Evolutionary conservation across 2,888 invertebrate genomes (phyloP).

Genomic region (Zhuqinia jingwanae): DNA sequence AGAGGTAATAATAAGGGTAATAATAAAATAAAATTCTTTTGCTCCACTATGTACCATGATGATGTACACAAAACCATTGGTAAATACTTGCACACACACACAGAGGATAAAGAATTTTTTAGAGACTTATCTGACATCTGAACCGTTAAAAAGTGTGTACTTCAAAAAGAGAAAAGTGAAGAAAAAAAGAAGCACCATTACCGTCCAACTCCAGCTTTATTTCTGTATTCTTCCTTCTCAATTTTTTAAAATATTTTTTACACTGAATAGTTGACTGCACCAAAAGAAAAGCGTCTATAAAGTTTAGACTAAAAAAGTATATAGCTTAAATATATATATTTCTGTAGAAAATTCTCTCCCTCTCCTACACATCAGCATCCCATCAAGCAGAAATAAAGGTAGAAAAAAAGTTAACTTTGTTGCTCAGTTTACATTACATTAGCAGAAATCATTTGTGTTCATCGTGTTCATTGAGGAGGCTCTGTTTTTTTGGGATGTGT

Average conservation of each 20-base stretch:
- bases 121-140: conserved; percentile 58
- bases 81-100: too few species aligned
- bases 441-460: conserved; percentile 16
- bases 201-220: conserved; percentile 20
- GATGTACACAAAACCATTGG: not conserved
- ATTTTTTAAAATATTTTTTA: not conserved
- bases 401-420: not conserved
- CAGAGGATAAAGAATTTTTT: not conserved
- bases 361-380: too few species aligned
- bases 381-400: too few species aligned
- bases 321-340: too few species aligned
- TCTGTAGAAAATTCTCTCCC: too few species aligned
- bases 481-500: too few species aligned
- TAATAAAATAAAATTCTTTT: not conserved
- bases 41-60: not conserved
- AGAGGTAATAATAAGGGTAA: conserved; percentile 30
- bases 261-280: conserved; percentile 7
- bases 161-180: conserved; percentile 11
- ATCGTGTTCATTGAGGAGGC: conserved; percentile 6
- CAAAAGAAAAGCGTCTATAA: too few species aligned
- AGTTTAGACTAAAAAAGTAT: too few species aligned
- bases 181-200: conserved; percentile 41
- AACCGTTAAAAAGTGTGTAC: conserved; percentile 49
- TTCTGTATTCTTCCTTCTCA: conserved; percentile 8
- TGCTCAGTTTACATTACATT: conserved; percentile 13